Conservation (phyloP, 1,140 invertebrate species). For the Melipona quadrifasciata region DNA sequence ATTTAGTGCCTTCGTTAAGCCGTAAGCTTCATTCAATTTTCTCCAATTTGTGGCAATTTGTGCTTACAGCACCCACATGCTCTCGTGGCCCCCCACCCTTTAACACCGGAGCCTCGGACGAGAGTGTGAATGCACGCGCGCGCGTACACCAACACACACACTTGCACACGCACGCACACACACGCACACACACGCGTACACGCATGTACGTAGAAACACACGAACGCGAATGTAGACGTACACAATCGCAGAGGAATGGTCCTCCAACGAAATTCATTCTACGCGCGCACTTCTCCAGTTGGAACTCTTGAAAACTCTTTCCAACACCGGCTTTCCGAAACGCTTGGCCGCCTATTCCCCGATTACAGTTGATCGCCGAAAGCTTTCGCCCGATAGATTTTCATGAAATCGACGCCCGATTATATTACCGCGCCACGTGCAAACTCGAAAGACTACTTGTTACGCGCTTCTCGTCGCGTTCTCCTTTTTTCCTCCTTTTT, state of each 20-base stretch:
- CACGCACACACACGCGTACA: neutral
- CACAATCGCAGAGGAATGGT: conserved; percentile 29
- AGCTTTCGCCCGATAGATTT: conserved; percentile 25
- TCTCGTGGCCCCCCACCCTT: conserved; percentile 58
- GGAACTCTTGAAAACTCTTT: conserved; percentile 63
- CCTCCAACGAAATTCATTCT: conserved; percentile 65
- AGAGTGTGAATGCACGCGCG: conserved; percentile 31
- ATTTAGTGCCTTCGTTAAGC: conserved; percentile 81
- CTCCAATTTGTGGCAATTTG: conserved; percentile 81
- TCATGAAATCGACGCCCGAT: conserved; percentile 7
- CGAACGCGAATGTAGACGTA: neutral
- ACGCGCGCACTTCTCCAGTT: conserved; percentile 52
- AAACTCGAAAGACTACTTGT: conserved; percentile 19
- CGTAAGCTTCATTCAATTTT: conserved; percentile 81
- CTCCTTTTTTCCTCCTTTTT: neutral
- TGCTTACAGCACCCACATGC: conserved; percentile 76
- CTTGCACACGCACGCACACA: neutral
- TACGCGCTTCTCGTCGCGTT: neutral
- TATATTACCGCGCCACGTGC: conserved; percentile 12
- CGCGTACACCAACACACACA: neutral
- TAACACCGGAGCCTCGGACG: conserved; percentile 38
- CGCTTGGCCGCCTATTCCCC: conserved; percentile 42
- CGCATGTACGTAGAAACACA: neutral
- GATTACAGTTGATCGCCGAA: conserved; percentile 50
- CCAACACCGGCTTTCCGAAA: conserved; percentile 51